Percentiles rank a stretch among this genome's conserved stretches.
phyloP scores from a whole-genome alignment of 2,113 vertebrate species.

The Clarias magur region DNA sequence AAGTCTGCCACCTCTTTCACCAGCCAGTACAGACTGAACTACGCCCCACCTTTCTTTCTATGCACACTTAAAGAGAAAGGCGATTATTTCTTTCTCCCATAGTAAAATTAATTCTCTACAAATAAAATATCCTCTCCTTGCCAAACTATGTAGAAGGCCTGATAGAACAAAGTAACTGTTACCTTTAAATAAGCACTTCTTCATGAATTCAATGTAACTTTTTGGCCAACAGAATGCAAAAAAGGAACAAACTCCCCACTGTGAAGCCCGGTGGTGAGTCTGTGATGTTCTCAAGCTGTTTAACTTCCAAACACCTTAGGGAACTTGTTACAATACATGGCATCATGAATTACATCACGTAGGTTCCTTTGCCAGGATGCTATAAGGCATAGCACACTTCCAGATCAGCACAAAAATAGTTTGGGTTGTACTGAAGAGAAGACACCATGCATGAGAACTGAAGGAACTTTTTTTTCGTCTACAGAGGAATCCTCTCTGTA shows the following conservation, averaged over 20 bases:
- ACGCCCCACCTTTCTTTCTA: background rate
- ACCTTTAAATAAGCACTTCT: background rate
- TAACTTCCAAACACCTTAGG: background rate
- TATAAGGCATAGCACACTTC: background rate
- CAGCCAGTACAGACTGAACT: background rate
- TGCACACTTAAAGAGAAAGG: background rate
- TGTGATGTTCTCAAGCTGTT: background rate
- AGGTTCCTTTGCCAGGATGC: background rate
- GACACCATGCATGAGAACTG: background rate
- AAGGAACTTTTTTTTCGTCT: background rate
- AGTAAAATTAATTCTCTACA: background rate
- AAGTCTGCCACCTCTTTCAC: background rate
- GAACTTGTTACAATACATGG: background rate
- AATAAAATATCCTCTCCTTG: background rate
- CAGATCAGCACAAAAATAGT: background rate
- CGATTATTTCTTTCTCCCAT: too few species aligned
- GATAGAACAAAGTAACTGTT: background rate
- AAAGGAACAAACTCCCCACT: background rate
- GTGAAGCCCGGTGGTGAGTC: background rate
- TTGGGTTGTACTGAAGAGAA: background rate
- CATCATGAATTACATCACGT: background rate
- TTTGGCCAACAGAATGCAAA: background rate
- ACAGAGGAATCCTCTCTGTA: background rate
- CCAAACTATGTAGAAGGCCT: background rate
- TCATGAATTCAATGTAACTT: background rate